These are phyloP conservation scores for Platygyra sinensis DNA, from an alignment of 64 coral and sea anemone species.

Conservation along the genomic window DNA sequence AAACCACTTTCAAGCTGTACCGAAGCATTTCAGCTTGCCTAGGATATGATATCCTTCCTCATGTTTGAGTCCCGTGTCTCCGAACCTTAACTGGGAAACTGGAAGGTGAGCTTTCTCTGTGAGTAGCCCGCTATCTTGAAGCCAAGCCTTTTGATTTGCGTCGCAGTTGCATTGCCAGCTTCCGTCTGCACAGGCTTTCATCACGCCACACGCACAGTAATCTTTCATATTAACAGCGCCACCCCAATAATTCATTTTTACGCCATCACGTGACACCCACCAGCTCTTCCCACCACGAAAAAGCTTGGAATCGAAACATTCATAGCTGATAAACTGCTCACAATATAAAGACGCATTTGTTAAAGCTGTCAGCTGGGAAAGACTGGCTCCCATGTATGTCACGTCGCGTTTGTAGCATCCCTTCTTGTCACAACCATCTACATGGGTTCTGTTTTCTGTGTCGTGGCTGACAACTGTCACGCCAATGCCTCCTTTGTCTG, in stretches of 20 bases:
- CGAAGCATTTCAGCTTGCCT: background rate
- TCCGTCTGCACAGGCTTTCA: background rate
- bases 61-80: background rate
- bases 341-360: conserved; percentile 1
- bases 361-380: background rate
- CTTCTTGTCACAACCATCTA: background rate
- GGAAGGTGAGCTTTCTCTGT: background rate
- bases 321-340: conserved; percentile 44
- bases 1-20: background rate
- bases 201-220: conserved; percentile 25
- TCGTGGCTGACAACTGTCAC: conserved; percentile 67
- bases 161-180: background rate
- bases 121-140: background rate
- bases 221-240: background rate
- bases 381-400: conserved; percentile 1
- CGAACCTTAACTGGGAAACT: background rate
- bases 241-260: conserved; percentile 45
- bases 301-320: background rate
- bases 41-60: conserved; percentile 20
- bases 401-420: background rate
- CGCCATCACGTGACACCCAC: conserved; percentile 49
- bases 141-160: background rate
- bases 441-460: conserved; percentile 32
- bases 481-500: conserved; percentile 55
- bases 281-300: background rate